Percentiles rank a stretch among this genome's conserved stretches.
Conservation (phyloP, 1,140 invertebrate species). For the Heliconius hewitsoni region DNA sequence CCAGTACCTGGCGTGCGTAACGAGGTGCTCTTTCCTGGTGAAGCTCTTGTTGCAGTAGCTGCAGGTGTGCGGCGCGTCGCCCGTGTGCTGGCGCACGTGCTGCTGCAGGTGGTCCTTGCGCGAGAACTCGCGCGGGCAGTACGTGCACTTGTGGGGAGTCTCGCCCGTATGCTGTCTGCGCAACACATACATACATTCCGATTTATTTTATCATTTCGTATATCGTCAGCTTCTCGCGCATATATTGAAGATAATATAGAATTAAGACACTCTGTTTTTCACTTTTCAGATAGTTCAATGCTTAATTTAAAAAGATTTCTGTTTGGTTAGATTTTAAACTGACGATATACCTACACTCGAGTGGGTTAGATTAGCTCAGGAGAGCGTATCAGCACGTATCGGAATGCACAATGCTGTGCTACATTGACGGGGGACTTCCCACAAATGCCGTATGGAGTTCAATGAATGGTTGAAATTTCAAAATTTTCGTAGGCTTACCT, state of each 20-base stretch:
- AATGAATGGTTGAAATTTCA: background rate
- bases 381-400: conserved; percentile 53
- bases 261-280: no score
- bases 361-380: conserved; percentile 28
- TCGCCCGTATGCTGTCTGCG: conserved; percentile 90
- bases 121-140: conserved; percentile 93
- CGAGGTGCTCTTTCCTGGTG: conserved; percentile 90
- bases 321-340: background rate
- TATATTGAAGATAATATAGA: no score
- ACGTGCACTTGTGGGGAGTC: conserved; percentile 91
- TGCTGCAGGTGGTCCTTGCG: conserved; percentile 89
- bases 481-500: conserved; percentile 18
- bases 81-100: conserved; percentile 85
- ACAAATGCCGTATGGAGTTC: conserved; percentile 52
- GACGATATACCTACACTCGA: conserved; percentile 14
- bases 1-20: conserved; percentile 84
- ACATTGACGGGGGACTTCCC: conserved; percentile 61
- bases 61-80: conserved; percentile 91
- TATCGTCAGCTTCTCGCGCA: background rate
- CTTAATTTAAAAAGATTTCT: background rate
- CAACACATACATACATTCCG: conserved; percentile 84
- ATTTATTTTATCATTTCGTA: conserved; percentile 48
- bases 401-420: conserved; percentile 79
- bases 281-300: no score
- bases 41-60: conserved; percentile 92